Evolutionary conservation across 1,140 invertebrate genomes (phyloP), one percentile per base, ranked within the genome.

Genomic region (Matsumurasca onukii): DNA sequence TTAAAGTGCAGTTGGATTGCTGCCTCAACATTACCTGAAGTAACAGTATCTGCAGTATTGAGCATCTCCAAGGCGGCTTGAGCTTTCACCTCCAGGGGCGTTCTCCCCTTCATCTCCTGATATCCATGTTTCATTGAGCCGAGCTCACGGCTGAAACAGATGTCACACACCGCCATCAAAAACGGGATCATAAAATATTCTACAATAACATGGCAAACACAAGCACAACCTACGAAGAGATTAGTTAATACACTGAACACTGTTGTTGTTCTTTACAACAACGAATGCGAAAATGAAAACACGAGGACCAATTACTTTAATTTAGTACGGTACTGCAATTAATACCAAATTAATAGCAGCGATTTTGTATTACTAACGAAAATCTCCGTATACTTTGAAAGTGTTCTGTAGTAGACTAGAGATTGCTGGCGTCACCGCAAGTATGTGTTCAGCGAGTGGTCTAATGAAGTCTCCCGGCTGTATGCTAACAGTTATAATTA

Each of bases 81-180:
- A 27, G 2, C 55, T 27, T 59, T 59, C 2, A 59, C 55, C 25
- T 59, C 55, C 55, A 59, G 55, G 24, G 55, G 55, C 3, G 55
- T 12, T n/a, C 55, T 25, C 22, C 55, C 55, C 55, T 59, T 59
- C 55, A 59, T 27, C 55, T 59, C 55, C 55, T 59, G 55, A 59
- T 59, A 59, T 59, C 55, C 55, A 59, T 59, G 55, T 59, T 59
- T 59, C 55, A 59, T 59, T 29, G 15, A 24, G 24, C 15, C 55
- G 13, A n/a, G 9, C 24, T 59, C 55, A 24, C 9, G 22, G 25
- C 55, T 59, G 55, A 5, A 59, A 59, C 55, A 59, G 24, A 59
- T 5, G n/a, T n/a, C n/a, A n/a, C n/a, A n/a, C n/a, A n/a, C n/a
- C n/a, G n/a, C n/a, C n/a, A n/a, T n/a, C n/a, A n/a, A n/a, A n/a